phyloP scores from a whole-genome alignment of 2,797 vertebrate species.

The Chaunax sp. region DNA sequence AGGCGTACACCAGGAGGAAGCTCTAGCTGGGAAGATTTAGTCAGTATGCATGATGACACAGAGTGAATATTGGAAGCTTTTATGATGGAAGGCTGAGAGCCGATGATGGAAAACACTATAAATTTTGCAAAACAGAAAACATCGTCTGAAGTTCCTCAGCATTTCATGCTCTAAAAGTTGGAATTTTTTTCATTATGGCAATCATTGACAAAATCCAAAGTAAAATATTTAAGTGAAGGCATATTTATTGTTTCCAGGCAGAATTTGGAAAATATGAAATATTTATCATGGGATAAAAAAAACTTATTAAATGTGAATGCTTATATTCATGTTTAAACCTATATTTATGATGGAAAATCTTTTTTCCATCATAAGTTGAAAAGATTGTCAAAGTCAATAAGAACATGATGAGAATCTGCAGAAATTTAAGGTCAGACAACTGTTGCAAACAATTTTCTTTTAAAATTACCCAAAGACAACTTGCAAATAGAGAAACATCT shows the following conservation, averaged over 20 bases:
- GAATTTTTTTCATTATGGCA: conserved; percentile 36
- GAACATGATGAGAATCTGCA: neutral
- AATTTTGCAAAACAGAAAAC: conserved; percentile 77
- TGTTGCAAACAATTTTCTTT: neutral
- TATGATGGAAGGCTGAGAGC: conserved; percentile 58
- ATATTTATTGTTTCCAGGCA: conserved; percentile 2
- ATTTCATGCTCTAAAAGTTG: conserved; percentile 66
- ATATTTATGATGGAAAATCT: neutral
- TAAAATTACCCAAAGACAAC: neutral
- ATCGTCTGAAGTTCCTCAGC: conserved; percentile 48
- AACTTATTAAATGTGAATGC: no score
- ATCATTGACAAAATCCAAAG: conserved; percentile 28
- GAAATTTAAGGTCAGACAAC: conserved; percentile 2
- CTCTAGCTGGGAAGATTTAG: conserved; percentile 20
- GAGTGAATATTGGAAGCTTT: conserved; percentile 63
- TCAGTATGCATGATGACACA: conserved; percentile 33
- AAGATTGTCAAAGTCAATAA: neutral
- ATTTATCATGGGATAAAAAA: neutral
- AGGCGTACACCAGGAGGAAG: neutral
- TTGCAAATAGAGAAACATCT: neutral
- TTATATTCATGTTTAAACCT: neutral
- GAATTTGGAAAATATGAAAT: neutral
- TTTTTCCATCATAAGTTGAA: no score
- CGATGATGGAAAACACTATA: conserved; percentile 69
- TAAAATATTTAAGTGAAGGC: neutral